Evolutionary conservation across 2,113 vertebrate genomes (phyloP).

Genomic region (Brevimyrus niger): DNA sequence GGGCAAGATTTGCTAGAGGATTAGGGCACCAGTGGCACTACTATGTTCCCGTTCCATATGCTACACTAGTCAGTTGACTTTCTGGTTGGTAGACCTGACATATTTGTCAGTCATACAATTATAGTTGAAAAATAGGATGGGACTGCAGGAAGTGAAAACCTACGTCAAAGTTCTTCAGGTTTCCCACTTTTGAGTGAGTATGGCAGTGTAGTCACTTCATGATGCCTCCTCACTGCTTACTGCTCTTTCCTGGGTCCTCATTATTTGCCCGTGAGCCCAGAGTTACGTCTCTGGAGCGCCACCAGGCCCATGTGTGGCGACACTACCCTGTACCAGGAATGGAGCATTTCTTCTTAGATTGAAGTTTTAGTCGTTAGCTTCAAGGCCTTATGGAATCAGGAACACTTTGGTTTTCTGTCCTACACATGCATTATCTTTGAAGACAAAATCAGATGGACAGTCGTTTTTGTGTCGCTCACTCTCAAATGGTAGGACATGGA

Average conservation of each 20-base stretch:
- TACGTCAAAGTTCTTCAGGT: neutral
- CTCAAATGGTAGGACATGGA: neutral
- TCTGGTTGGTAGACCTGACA: neutral
- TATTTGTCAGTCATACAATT: neutral
- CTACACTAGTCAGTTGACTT: neutral
- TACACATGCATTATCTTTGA: neutral
- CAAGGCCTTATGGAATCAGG: neutral
- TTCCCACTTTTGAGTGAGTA: neutral
- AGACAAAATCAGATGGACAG: neutral
- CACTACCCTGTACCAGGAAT: neutral
- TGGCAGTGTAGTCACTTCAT: neutral
- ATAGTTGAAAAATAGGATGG: neutral
- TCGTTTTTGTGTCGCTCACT: neutral
- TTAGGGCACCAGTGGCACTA: neutral
- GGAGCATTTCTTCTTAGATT: neutral
- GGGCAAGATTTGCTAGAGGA: neutral
- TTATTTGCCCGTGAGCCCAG: neutral
- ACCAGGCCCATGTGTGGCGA: neutral
- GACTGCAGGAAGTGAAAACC: neutral
- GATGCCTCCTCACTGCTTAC: neutral
- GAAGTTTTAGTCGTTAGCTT: neutral
- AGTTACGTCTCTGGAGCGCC: neutral
- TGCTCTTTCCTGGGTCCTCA: neutral
- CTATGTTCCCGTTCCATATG: neutral
- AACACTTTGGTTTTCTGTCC: conserved; percentile 6